Base-by-base conservation (phyloP, 2,113 vertebrate species). In the Macaca mulatta region DNA sequence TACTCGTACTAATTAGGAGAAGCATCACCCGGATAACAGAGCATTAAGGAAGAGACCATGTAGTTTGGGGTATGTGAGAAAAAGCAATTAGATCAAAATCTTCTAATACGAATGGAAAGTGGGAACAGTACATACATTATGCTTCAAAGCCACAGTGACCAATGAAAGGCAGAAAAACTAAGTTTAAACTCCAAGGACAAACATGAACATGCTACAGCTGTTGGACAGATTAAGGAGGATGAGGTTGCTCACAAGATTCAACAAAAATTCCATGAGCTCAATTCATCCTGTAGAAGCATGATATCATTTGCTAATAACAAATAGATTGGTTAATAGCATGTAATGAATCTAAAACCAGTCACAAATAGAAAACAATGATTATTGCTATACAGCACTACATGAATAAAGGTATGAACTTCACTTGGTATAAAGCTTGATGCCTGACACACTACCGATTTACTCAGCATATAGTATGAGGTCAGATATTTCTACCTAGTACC, bases 271-370 rank as follows among this genome's bases (percentile, higher is more conserved):
- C 23, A 43, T 30, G 78, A 72, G 70, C 20, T 77, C 64, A 92
- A 27, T 20, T 61, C 18, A 78, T 43, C 70, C 14, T 30, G 2
- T 20, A 61, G 64, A 70, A 78, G 10, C 4, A 35, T 27, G 61
- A 12, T 18, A 70, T 8, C 32, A 92, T 35, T 70, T 88, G 27
- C 32, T 40, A 79, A 78, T 32, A 81, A 72, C 16, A 57, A 22
- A 61, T 5, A 55, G 27, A 70, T 7, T 64, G 35, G 72, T 64
- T 64, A 82, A 89, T 43, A 17, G 30, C 61, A 57, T 30, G 6
- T 14, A 72, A 35, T 89, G 59, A 78, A 20, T 32, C 40, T n/a
- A 61, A 95, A 96, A 57, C 18, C 48, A 92, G 70, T 61, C 30
- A 35, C 3, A 45, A 74, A 77, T 43, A 4, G 74, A 75, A 89